Base-by-base conservation (phyloP, 2,888 invertebrate genomes). In the Drosophila fulvimacula region DNA sequence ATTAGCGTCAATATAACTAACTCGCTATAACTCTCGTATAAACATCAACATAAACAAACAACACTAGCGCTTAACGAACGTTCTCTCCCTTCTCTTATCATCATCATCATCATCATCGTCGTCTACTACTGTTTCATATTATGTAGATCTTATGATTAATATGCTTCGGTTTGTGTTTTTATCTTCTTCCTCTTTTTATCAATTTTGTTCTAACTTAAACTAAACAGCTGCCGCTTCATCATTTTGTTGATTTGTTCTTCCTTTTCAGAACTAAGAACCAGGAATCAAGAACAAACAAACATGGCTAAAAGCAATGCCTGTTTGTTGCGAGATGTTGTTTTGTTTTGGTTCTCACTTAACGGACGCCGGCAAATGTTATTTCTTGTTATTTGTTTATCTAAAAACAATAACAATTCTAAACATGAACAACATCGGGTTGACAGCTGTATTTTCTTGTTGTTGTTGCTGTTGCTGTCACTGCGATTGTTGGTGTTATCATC, bases 1-100 rank as follows among this genome's bases (percentile, higher is more conserved):
- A 81, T 81, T 84, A 79, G 85, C 85, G 71, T 82, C 88, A 87
- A 87, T 76, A 87, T 82, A 87, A 87, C 82, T 87, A 84, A 67
- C 81, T 83, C 66, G 69, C 82, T 83, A 82, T 88, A 82, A 88
- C 85, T 85, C 85, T 82, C 86, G 68, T 88, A 80, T 59, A 77
- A 83, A 83, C 88, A 82, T 83, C 82, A 83, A 88, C 82, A 88
- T 85, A 83, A 83, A 83, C 88, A 88, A 83, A 85, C 82, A 83
- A 83, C 86, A 71, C 69, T 88, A 82, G 74, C 88, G 82, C 71
- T 77, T 81, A 83, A 81, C 81, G 76, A 81, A 83, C 81, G n/a
- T 78, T 39, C 58, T 51, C 44, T 61, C 17, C 10, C 21, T 21
- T 3, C 21, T 24, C 44, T 42, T 5, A 11, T 13, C 17, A 15